Percentiles rank a stretch among this genome's conserved stretches.
These are phyloP conservation scores for Opisthocomus hoazin DNA, from an alignment of 2,113 vertebrate species.

Conservation along the genomic window DNA sequence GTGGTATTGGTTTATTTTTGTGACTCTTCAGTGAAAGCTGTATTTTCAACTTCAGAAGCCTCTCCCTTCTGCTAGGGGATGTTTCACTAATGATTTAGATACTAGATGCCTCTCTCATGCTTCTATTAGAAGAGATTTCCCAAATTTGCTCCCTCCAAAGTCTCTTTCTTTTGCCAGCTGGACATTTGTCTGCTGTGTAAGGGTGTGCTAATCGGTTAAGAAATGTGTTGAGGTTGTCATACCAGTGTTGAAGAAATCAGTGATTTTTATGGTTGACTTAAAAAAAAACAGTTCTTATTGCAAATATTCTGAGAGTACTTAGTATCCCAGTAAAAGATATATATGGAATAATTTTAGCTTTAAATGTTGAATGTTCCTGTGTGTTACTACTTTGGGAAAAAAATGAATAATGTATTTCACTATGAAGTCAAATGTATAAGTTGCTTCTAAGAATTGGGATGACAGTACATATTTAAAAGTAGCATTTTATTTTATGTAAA, in stretches of 20 bases:
- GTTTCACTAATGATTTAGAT: not conserved
- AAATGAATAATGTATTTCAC: not conserved
- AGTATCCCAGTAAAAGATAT: not conserved
- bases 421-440: not conserved
- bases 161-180: not conserved
- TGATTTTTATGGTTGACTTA: not conserved
- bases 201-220: not conserved
- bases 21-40: not conserved
- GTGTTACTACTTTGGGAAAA: not conserved
- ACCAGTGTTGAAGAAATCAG: not conserved
- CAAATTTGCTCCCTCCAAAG: not conserved
- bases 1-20: not conserved
- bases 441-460: not conserved
- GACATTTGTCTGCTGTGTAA: not conserved
- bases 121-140: not conserved
- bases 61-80: accelerated
- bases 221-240: not conserved
- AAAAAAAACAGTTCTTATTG: not conserved
- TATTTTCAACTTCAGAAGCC: not conserved
- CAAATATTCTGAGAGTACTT: not conserved
- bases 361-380: not conserved
- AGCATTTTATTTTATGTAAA: not conserved
- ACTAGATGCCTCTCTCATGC: not conserved
- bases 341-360: not conserved
- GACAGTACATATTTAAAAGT: not conserved